Conservation (phyloP, 1,140 invertebrate genomes). For the Macrocentrus cingulum region DNA sequence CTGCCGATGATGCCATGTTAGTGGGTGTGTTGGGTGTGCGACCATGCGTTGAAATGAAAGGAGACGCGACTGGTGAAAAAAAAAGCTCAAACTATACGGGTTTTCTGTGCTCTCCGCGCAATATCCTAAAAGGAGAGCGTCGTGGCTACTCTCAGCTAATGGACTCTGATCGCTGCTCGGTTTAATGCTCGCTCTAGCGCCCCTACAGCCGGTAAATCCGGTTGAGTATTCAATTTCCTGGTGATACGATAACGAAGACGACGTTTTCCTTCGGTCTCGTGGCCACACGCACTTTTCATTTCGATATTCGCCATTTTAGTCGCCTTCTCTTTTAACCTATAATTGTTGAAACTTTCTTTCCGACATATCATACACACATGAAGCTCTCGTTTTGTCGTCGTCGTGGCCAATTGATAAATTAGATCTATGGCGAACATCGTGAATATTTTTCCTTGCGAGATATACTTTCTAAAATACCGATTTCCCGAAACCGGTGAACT, state of each 20-base stretch:
- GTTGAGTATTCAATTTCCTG: constrained; percentile 26
- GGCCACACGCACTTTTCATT: constrained; percentile 29
- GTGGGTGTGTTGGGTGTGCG: constrained; percentile 52
- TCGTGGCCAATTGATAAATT: neutral
- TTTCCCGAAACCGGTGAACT: constrained; percentile 33
- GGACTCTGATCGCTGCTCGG: constrained; percentile 18
- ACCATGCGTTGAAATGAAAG: constrained; percentile 59
- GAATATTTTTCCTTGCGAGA: constrained; percentile 48
- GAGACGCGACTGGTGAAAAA: constrained; percentile 44
- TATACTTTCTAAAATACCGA: constrained; percentile 46
- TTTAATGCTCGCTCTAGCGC: constrained; percentile 18
- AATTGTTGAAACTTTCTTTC: neutral
- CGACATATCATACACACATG: too few relatives aligned
- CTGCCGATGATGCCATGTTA: too few relatives aligned
- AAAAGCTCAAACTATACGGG: constrained; percentile 23
- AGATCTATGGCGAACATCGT: constrained; percentile 13
- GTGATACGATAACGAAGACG: constrained; percentile 15
- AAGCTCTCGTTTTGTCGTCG: too few relatives aligned
- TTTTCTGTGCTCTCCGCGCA: constrained; percentile 21
- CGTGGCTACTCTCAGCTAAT: neutral
- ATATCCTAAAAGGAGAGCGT: constrained; percentile 27
- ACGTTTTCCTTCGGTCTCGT: constrained; percentile 23
- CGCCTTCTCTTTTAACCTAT: constrained; percentile 5
- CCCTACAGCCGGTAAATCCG: constrained; percentile 26
- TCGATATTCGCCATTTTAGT: constrained; percentile 14